Evolutionary conservation across 1,140 invertebrate species (phyloP).

Genomic region (Drosophila tropicalis): DNA sequence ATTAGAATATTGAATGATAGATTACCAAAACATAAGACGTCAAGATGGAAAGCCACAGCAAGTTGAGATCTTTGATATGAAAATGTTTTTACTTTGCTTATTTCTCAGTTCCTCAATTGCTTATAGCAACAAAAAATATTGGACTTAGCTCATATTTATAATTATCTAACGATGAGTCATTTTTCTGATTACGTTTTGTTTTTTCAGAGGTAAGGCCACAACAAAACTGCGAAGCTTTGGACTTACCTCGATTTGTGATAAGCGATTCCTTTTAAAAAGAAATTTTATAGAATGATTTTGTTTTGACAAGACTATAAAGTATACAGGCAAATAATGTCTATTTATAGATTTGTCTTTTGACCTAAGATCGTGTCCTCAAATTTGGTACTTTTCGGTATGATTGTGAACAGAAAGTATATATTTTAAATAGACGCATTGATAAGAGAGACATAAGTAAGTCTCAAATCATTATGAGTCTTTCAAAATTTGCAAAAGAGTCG

Average conservation of each 20-base stretch:
- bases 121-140: too few relatives aligned
- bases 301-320: conserved; percentile 1
- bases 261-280: background rate
- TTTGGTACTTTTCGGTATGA: background rate
- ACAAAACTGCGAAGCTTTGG: background rate
- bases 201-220: background rate
- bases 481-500: too few relatives aligned
- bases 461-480: too few relatives aligned
- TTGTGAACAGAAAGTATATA: background rate
- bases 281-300: background rate
- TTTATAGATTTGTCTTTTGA: background rate
- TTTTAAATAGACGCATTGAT: background rate
- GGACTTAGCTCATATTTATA: background rate
- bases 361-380: background rate
- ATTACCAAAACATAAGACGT: too few relatives aligned
- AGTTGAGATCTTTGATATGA: too few relatives aligned
- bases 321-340: background rate
- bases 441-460: too few relatives aligned
- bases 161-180: conserved; percentile 5
- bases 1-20: too few relatives aligned
- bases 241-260: background rate
- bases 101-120: too few relatives aligned
- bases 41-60: too few relatives aligned
- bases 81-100: too few relatives aligned
- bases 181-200: background rate